Evolutionary conservation across 2,797 vertebrate genomes (phyloP), one percentile per base, ranked within the genome.

Genomic region (Lindbergichthys nudifrons): DNA sequence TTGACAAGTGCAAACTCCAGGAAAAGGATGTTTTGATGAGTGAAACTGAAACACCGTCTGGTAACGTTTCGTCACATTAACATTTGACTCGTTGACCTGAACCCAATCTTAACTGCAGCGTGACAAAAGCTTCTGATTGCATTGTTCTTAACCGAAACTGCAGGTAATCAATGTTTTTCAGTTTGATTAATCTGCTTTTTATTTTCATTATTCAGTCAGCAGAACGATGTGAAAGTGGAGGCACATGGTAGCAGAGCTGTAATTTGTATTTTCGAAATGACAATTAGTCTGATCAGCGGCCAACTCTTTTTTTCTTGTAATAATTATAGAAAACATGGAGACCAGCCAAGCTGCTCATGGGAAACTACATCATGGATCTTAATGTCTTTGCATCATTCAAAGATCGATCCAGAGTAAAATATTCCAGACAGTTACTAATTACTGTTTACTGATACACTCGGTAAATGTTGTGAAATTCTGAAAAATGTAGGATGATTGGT

Each of bases 11-110:
- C 61, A 16, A 12, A 0, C 73, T 61, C 3, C 9, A 21, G 26
- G 23, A 21, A 76, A 47, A 53, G 46, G 21, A 11, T 9, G 32
- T 63, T 56, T 64, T 21, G 56, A 18, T 47, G 69, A 77, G 68
- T 58, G 0, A 21, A 70, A 69, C 39, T 4, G 58, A 21, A 21
- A 19, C 56, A 57, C 42, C 36, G 62, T 52, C 52, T 39, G 66
- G 45, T 16, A 15, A 53, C 32, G 3, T 52, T 66, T 36, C 13
- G 69, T 43, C 53, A 52, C 30, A 19, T 65, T 72, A 66, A 77
- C 43, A 36, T 53, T 57, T 36, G 48, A 64, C 45, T 64, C 1
- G 5, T 3, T 50, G 70, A 59, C 59, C 58, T 15, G 0, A 74
- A 74, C 19, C 48, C 23, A 59, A 9, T 48, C 42, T 26, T 16